These are phyloP conservation scores for Trinectes maculatus DNA, from an alignment of 2,113 vertebrate species.

Conservation along the genomic window DNA sequence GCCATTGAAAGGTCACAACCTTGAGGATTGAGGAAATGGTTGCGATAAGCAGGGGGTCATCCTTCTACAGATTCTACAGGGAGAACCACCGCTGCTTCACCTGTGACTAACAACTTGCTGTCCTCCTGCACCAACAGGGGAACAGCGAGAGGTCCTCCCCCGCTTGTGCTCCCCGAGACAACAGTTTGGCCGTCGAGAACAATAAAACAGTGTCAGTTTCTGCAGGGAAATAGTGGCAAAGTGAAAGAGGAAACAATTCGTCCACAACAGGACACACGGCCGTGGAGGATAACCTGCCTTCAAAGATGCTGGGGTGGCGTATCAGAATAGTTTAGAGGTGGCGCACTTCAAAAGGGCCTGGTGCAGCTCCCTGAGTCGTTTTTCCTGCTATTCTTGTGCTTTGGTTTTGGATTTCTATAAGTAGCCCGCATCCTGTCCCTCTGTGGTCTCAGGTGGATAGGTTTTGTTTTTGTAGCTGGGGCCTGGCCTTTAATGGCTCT, in stretches of 20 bases:
- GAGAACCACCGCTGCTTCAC: conserved; percentile 63
- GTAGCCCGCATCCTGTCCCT: conserved; percentile 97
- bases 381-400: conserved; percentile 99
- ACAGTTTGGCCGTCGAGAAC: conserved; percentile 70
- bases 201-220: conserved; percentile 87
- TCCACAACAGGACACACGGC: conserved; percentile 91
- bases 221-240: conserved; percentile 85
- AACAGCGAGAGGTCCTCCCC: conserved; percentile 41
- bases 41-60: conserved; percentile 70
- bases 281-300: conserved; percentile 93
- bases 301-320: conserved; percentile 91
- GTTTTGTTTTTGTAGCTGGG: conserved; percentile 91
- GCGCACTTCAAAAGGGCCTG: conserved; percentile 93
- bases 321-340: conserved; percentile 93
- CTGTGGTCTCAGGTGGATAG: conserved; percentile 94
- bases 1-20: conserved; percentile 73
- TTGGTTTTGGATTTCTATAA: conserved; percentile 91
- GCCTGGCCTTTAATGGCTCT: conserved; percentile 79
- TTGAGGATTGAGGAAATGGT: conserved; percentile 74
- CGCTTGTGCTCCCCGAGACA: conserved; percentile 13
- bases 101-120: conserved; percentile 53
- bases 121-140: conserved; percentile 29
- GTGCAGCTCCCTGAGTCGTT: conserved; percentile 81
- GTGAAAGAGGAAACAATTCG: conserved; percentile 97
- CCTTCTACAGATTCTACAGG: conserved; percentile 65